Evolutionary conservation across 2,888 invertebrate genomes (phyloP).

Genomic region (Amblyjoppa proteus): DNA sequence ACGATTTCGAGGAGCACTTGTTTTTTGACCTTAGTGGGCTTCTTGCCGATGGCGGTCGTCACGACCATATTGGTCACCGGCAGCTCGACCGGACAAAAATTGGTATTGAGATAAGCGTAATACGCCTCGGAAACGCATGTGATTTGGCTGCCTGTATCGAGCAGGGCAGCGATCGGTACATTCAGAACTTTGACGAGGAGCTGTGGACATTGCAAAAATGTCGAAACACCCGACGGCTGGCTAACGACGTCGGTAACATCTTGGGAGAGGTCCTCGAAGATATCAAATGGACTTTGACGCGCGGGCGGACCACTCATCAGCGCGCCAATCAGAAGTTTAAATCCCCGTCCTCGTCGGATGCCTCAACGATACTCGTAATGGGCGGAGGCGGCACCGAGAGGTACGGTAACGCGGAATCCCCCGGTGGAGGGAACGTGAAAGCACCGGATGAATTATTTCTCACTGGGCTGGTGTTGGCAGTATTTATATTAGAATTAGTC

Average conservation of each 20-base stretch:
- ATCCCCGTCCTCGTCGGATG: not conserved
- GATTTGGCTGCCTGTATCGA: slow-evolving; percentile 14
- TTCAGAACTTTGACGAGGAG: not conserved
- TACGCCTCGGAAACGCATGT: not conserved
- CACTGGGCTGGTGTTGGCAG: too few species aligned
- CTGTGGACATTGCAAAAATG: slow-evolving; percentile 15
- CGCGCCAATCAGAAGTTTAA: slow-evolving; percentile 60
- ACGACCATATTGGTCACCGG: slow-evolving; percentile 40
- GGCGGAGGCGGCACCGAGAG: not conserved
- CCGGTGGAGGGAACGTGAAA: not conserved
- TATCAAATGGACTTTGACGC: slow-evolving; percentile 25
- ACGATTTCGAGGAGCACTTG: not conserved
- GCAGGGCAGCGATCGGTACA: not conserved
- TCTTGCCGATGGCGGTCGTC: slow-evolving; percentile 33
- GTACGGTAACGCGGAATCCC: not conserved
- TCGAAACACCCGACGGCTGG: not conserved
- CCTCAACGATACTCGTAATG: not conserved
- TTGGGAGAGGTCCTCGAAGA: slow-evolving; percentile 17
- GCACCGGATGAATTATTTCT: too few species aligned
- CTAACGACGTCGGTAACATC: not conserved
- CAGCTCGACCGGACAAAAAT: not conserved
- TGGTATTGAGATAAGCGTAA: slow-evolving; percentile 7
- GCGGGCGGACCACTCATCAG: slow-evolving; percentile 52
- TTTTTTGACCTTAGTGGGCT: slow-evolving; percentile 4
- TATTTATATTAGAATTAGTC: too few species aligned